Percentiles rank a stretch among this genome's conserved stretches.
Evolutionary conservation across 1,140 invertebrate species (phyloP).

Genomic region (Pogonognathellus flavescens): DNA sequence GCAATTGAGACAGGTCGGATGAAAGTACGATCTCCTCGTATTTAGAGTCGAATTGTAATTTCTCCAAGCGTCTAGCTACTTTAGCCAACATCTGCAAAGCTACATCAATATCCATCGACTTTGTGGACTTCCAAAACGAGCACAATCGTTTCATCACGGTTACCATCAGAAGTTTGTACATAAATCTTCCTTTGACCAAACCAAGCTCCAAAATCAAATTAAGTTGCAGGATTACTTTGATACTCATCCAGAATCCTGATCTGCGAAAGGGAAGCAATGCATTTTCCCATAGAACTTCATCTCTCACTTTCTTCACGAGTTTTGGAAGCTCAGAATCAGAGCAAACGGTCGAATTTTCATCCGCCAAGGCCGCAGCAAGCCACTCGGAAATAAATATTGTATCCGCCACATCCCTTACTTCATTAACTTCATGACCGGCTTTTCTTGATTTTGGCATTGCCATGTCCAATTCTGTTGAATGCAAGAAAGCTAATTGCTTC

Average conservation of each 20-base stretch:
- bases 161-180: slow-evolving; percentile 54
- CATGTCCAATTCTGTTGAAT: neutral
- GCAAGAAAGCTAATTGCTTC: neutral
- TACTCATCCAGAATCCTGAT: slow-evolving; percentile 55
- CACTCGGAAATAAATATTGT: slow-evolving; percentile 26
- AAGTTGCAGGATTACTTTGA: slow-evolving; percentile 47
- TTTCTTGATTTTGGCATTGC: neutral
- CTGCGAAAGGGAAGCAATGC: slow-evolving; percentile 10
- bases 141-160: neutral
- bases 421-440: neutral
- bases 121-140: neutral
- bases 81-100: neutral
- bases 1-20: neutral
- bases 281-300: slow-evolving; percentile 36
- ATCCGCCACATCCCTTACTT: slow-evolving; percentile 27
- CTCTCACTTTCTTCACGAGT: slow-evolving; percentile 55
- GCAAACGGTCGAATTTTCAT: neutral
- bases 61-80: neutral
- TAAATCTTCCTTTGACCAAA: neutral
- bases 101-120: neutral
- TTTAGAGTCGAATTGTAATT: neutral
- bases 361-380: neutral
- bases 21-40: neutral
- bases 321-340: neutral
- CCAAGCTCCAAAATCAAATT: slow-evolving; percentile 9